Percentiles rank a stretch among this genome's conserved stretches.
These are phyloP conservation scores for Tolypeutes matacus DNA, from an alignment of 2,797 vertebrate genomes.

Conservation along the genomic window DNA sequence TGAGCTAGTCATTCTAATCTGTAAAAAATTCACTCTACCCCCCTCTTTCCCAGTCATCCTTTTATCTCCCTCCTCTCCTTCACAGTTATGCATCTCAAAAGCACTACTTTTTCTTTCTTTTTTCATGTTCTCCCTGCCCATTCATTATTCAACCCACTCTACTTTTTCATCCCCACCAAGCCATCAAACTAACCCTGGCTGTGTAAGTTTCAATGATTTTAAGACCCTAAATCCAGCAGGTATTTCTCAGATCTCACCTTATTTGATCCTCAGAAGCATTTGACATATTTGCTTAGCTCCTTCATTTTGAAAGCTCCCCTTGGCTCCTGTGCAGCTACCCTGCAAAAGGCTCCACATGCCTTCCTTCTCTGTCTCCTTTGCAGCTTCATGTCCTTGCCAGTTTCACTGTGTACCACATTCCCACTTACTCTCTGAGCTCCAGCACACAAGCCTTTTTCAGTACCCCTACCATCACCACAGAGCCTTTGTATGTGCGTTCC, in stretches of 20 bases:
- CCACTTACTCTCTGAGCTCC: neutral
- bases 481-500: neutral
- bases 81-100: neutral
- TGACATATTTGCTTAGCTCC: neutral
- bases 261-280: neutral
- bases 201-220: neutral
- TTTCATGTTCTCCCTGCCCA: neutral
- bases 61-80: neutral
- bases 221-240: neutral
- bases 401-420: rapidly evolving
- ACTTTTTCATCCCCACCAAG: neutral
- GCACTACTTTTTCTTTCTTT: neutral
- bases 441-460: neutral
- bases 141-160: neutral
- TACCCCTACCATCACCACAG: neutral
- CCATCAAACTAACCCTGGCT: neutral
- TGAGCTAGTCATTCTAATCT: neutral
- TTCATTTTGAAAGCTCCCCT: neutral
- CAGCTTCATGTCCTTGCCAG: neutral
- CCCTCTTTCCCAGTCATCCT: neutral
- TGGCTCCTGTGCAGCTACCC: neutral
- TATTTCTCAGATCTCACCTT: neutral
- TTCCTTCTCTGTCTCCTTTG: neutral
- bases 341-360: no score
- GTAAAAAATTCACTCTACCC: neutral